These are phyloP conservation scores for Cyanoramphus novaezelandiae DNA, from an alignment of 2,113 vertebrate genomes.

Conservation along the genomic window DNA sequence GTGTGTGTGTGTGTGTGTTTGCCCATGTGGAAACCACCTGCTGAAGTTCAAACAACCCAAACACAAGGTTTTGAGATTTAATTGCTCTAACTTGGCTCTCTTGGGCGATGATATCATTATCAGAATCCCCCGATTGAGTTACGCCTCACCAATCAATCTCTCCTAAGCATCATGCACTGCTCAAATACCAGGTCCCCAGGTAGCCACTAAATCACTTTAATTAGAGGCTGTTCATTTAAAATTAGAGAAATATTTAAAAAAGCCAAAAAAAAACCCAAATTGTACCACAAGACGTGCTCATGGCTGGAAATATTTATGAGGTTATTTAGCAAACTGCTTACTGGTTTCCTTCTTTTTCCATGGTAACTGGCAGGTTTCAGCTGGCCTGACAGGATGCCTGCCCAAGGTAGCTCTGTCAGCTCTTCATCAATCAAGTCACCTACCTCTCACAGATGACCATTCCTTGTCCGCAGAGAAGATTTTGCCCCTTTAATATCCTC, in stretches of 20 bases:
- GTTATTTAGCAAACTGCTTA: constrained; percentile 10
- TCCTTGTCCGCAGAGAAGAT: not conserved
- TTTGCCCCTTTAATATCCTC: not conserved
- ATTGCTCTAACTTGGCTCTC: constrained; percentile 49
- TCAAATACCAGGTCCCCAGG: constrained; percentile 75
- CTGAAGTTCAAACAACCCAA: constrained; percentile 5
- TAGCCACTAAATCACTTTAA: constrained; percentile 75
- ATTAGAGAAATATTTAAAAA: constrained; percentile 65
- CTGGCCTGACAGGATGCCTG: not conserved
- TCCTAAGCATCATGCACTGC: constrained; percentile 1
- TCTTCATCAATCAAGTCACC: not conserved
- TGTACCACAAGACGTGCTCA: constrained; percentile 40
- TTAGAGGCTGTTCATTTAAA: constrained; percentile 74
- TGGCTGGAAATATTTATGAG: constrained; percentile 60
- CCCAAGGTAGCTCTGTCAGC: not conserved
- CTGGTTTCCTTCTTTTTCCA: not conserved
- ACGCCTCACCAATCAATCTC: constrained; percentile 59
- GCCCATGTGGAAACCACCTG: not conserved
- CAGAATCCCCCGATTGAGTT: constrained; percentile 40
- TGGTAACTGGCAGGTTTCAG: not conserved
- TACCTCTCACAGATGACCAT: not conserved
- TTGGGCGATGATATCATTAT: constrained; percentile 26
- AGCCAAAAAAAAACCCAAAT: constrained; percentile 7
- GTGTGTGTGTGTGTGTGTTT: not conserved
- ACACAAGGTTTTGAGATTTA: constrained; percentile 8